Conservation (phyloP, 2,888 invertebrate genomes). For the Acanthosepion lycidas region DNA sequence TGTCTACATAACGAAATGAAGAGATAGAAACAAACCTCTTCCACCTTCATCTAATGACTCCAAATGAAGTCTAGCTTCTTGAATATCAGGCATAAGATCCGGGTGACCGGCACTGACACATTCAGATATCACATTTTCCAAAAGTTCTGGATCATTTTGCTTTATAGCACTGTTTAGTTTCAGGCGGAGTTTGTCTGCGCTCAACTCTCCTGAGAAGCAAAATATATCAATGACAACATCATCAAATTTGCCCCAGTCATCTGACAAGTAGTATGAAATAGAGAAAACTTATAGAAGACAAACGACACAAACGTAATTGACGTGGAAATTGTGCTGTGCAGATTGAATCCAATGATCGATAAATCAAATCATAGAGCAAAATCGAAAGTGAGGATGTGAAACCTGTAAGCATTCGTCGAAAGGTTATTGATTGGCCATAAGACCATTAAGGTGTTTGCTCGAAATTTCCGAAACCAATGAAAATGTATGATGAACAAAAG, state of each 20-base stretch:
- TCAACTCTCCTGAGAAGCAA: neutral
- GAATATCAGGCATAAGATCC: neutral
- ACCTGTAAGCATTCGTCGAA: too few species aligned
- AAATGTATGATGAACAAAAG: too few species aligned
- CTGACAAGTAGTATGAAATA: neutral
- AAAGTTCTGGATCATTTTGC: neutral
- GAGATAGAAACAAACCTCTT: neutral
- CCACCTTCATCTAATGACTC: slow-evolving; percentile 10
- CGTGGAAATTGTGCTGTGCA: too few species aligned
- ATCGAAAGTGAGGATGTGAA: too few species aligned
- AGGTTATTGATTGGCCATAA: too few species aligned
- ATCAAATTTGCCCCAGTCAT: too few species aligned
- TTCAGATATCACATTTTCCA: slow-evolving; percentile 17
- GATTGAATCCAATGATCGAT: too few species aligned
- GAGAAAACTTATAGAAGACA: neutral
- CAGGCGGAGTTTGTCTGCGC: neutral
- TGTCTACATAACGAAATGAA: too few species aligned
- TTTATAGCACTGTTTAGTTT: neutral
- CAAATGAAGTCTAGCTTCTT: neutral
- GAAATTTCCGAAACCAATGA: too few species aligned
- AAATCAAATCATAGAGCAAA: too few species aligned
- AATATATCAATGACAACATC: neutral
- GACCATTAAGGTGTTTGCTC: too few species aligned
- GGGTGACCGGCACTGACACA: neutral
- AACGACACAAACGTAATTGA: neutral